Base-by-base conservation (phyloP, 2,888 invertebrate species). In the Ptychoptera contaminata region DNA sequence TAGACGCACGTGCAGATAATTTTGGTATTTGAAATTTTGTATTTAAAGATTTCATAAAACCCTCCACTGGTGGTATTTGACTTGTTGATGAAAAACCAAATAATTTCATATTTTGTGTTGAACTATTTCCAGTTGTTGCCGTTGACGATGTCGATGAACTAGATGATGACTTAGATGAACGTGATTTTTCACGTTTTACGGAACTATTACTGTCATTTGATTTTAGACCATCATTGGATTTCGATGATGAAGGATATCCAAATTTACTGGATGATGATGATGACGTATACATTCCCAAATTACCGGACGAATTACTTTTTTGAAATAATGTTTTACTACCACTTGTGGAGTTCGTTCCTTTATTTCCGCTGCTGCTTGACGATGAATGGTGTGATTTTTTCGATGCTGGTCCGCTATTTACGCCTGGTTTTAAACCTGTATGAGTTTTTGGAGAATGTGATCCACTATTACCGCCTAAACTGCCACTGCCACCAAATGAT, bases 1-100 rank as follows among this genome's bases (percentile, higher is more conserved):
- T 49, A 41, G 57, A 51, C 32, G 59, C 55, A 29, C 71, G 59
- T 4, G 79, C 78, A 1, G 81, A 81, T 47, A 87, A 61, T 64
- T 87, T 88, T 1, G 87, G 87, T 55, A 88, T 88, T 68, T 88
- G 88, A 67, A 86, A 88, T n/a, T 40, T 87, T 45, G 78, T 79
- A 54, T 87, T 80, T 32, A 82, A 62, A 9, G 82, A 78, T 56
- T 85, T 86, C 54, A 82, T 82, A 45, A 83, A 68, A 9, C 83
- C 80, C 55, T 84, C 84, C 55, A 82, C 74, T 14, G 79, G 71
- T 2, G 78, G 75, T 60, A 76, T 68, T 5, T 68, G 35, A 9
- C 12, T 67, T 2, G 65, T 60, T 40, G 76, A 74, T 2, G 68
- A 66, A 44, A 72, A 62, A 45, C 65, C 61, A 2, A 73, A 56